These are phyloP conservation scores for Erinaceus europaeus DNA, from an alignment of 2,113 vertebrate genomes.

Conservation along the genomic window DNA sequence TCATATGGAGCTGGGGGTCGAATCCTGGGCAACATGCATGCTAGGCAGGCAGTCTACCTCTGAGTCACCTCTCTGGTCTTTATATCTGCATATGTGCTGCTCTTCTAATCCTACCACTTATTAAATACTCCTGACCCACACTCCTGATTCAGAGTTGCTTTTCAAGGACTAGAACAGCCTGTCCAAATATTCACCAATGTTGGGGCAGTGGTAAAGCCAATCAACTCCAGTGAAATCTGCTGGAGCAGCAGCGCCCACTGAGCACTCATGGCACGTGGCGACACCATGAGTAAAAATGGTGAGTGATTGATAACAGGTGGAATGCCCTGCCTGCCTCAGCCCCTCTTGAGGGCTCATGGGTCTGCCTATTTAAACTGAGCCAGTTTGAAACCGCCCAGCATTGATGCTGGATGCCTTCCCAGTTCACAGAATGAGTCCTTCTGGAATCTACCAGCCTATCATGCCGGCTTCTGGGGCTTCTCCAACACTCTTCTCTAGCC, in stretches of 20 bases:
- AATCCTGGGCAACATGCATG: too few species aligned
- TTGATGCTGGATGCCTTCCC: background rate
- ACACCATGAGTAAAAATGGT: background rate
- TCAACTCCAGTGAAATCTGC: background rate
- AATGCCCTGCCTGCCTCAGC: background rate
- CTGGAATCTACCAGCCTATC: background rate
- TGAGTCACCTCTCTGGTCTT: too few species aligned
- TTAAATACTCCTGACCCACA: background rate
- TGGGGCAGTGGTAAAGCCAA: background rate
- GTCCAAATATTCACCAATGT: background rate
- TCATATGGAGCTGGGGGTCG: too few species aligned
- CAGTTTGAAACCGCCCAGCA: background rate
- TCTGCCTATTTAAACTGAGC: background rate
- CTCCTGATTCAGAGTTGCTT: background rate
- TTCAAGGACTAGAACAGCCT: accelerated
- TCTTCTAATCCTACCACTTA: background rate
- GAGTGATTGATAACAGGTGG: background rate
- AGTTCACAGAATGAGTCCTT: background rate
- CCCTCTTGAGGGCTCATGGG: too few species aligned
- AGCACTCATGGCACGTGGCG: background rate
- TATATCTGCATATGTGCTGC: background rate
- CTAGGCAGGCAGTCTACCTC: too few species aligned
- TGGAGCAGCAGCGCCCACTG: background rate
- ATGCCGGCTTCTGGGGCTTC: background rate
- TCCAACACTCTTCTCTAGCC: background rate